A percentile compares a stretch with the other conserved stretches of the same genome.
Conservation (phyloP, 2,888 invertebrate species). For the Ophion ellenae region DNA sequence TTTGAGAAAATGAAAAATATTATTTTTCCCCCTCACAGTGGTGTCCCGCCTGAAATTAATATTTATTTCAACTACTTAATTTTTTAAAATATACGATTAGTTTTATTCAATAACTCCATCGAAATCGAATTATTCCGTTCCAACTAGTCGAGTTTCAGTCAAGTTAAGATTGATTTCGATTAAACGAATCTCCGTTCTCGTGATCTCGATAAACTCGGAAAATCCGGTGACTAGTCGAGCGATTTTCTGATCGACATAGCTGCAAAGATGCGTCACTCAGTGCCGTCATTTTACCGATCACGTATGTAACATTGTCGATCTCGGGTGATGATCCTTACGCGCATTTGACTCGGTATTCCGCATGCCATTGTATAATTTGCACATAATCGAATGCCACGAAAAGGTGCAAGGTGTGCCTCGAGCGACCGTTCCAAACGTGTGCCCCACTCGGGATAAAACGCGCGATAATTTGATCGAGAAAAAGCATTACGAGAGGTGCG, state of each 20-base stretch:
- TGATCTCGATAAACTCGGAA: no score
- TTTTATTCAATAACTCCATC: not conserved
- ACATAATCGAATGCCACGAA: slow-evolving; percentile 59
- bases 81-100: not conserved
- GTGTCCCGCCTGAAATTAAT: not conserved
- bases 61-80: not conserved
- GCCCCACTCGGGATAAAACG: not conserved
- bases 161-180: not conserved
- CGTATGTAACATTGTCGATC: slow-evolving; percentile 37
- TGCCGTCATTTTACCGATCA: not conserved
- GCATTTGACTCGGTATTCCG: slow-evolving; percentile 53
- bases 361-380: slow-evolving; percentile 52
- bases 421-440: slow-evolving; percentile 31
- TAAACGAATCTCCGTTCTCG: no score
- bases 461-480: not conserved
- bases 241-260: not conserved
- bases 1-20: no score
- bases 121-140: no score
- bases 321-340: slow-evolving; percentile 25
- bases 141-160: not conserved
- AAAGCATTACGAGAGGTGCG: slow-evolving; percentile 5
- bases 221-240: not conserved
- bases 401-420: slow-evolving; percentile 57
- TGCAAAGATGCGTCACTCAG: slow-evolving; percentile 4
- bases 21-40: no score